A percentile compares a stretch with the other conserved stretches of the same genome.
These are phyloP conservation scores for Diorhabda carinulata DNA, from an alignment of 1,140 invertebrate species.

Conservation along the genomic window DNA sequence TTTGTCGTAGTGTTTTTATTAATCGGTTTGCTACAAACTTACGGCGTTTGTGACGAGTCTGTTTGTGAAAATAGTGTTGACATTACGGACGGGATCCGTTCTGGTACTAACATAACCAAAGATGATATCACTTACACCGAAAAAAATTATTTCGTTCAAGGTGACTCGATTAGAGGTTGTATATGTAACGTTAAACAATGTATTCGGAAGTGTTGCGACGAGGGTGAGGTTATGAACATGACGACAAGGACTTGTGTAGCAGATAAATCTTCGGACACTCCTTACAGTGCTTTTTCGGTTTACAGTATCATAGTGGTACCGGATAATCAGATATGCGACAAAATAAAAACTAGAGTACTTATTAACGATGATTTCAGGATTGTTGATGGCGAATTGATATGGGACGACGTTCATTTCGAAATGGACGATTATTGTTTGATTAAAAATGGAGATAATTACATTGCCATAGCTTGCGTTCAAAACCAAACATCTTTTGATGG, in stretches of 20 bases:
- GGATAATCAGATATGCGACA: constrained; percentile 19
- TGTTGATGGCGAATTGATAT: constrained; percentile 15
- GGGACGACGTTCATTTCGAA: constrained; percentile 6
- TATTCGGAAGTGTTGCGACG: constrained; percentile 28
- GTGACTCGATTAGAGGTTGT: constrained; percentile 21
- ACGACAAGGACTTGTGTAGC: constrained; percentile 10
- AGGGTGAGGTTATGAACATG: constrained; percentile 15
- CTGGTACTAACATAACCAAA: constrained; percentile 24
- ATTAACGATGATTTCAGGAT: constrained; percentile 15
- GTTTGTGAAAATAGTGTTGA: constrained; percentile 19
- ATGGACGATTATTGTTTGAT: constrained; percentile 20
- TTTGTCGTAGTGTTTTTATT: neutral
- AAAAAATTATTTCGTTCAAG: constrained; percentile 22
- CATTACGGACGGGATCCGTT: constrained; percentile 23
- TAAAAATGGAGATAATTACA: neutral
- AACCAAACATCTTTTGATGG: neutral
- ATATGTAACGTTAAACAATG: constrained; percentile 27
- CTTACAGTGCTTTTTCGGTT: constrained; percentile 2
- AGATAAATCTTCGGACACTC: neutral
- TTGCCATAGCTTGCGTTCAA: constrained; percentile 19
- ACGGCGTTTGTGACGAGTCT: neutral
- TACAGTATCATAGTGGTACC: constrained; percentile 21
- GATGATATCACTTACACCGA: constrained; percentile 22
- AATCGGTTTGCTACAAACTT: neutral
- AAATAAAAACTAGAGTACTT: constrained; percentile 9